Evolutionary conservation across 2,888 invertebrate genomes (phyloP).

Genomic region (Bimastos eiseni): DNA sequence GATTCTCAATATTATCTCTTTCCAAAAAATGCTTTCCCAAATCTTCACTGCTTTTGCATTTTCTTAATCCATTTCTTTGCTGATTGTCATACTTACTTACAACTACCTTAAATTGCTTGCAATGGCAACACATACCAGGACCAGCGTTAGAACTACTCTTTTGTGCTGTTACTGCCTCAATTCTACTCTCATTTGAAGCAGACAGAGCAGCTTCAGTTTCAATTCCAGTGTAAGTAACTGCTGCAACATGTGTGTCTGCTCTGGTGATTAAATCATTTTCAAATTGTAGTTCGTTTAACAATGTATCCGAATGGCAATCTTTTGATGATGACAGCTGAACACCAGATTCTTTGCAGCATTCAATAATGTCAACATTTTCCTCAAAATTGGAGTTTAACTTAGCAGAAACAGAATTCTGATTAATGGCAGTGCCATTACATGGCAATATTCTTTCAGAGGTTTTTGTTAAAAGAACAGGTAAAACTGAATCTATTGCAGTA

Average conservation of each 20-base stretch:
- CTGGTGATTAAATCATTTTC: background rate
- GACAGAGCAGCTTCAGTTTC: background rate
- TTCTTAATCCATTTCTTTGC: conserved; percentile 13
- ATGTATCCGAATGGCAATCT: background rate
- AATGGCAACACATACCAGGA: background rate
- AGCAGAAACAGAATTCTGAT: background rate
- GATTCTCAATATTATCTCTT: background rate
- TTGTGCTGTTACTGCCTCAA: background rate
- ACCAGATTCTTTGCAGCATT: background rate
- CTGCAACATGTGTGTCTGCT: background rate
- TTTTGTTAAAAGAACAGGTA: background rate
- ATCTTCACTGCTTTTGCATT: conserved; percentile 5
- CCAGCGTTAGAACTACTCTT: background rate
- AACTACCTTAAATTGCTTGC: background rate
- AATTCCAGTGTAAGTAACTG: background rate
- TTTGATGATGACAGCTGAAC: background rate
- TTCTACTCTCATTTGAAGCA: background rate
- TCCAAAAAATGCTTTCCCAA: background rate
- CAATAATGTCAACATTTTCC: background rate
- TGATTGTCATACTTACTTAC: background rate
- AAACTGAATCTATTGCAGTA: background rate
- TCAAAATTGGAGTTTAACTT: background rate
- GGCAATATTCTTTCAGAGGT: background rate
- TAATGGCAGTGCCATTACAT: background rate
- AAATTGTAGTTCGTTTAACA: background rate